Evolutionary conservation across 2,797 vertebrate species (phyloP).

Genomic region (Glyptemys insculpta): DNA sequence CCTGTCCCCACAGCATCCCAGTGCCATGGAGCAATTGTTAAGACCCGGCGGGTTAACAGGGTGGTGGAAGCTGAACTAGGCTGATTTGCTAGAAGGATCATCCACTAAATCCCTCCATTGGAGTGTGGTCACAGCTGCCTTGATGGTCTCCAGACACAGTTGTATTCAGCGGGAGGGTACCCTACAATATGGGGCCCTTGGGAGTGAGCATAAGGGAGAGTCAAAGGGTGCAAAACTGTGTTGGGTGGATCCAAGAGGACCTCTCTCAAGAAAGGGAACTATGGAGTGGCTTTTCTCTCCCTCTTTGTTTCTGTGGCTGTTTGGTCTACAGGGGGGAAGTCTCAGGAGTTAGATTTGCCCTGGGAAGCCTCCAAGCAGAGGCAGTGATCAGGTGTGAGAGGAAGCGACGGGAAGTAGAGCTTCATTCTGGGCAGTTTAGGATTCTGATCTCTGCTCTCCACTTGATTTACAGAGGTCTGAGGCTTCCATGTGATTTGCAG

Average conservation of each 20-base stretch:
- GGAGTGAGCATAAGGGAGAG: background rate
- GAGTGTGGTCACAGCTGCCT: background rate
- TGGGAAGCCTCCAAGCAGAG: background rate
- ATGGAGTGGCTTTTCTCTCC: background rate
- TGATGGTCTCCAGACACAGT: background rate
- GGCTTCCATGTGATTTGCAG: too few species aligned
- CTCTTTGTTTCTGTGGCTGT: background rate
- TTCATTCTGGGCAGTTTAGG: background rate
- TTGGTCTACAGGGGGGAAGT: background rate
- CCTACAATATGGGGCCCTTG: background rate
- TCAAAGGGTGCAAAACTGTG: background rate
- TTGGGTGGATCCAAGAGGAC: background rate
- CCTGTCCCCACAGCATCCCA: background rate
- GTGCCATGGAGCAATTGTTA: background rate
- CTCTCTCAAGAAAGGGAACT: background rate
- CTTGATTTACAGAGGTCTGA: too few species aligned
- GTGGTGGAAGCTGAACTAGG: background rate
- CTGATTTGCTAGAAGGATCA: background rate
- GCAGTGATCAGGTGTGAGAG: background rate
- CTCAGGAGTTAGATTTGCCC: background rate
- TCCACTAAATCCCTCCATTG: background rate
- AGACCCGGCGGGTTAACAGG: background rate
- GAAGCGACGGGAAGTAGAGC: background rate
- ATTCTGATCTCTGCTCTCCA: too few species aligned
- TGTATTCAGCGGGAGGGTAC: background rate